Evolutionary conservation across 2,888 invertebrate genomes (phyloP), one percentile per base, ranked within the genome.

Genomic region (Diachrysia chrysitis): DNA sequence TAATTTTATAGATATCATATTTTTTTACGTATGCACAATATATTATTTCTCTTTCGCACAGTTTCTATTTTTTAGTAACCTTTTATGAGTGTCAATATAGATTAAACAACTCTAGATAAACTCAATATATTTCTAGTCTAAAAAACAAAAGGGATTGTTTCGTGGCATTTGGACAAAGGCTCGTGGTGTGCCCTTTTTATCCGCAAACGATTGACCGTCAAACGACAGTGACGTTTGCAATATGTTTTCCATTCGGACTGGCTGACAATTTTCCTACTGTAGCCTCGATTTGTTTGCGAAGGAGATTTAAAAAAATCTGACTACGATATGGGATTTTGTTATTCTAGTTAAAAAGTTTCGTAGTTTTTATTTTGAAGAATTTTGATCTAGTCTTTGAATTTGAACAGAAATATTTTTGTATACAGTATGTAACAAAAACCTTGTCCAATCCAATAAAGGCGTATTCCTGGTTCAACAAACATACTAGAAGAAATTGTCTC

Each of bases 131-230:
- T 7, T 42, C n/a, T 1, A 12, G 48, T 51, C 19, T 19, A 51
- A 19, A n/a, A 51, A 51, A 51, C 19, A 51, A 51, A 51, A 51
- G 48, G 21, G 21, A 10, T 51, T 51, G 48, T 51, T 19, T 48
- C 48, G 12, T 5, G 21, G 12, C 19, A 21, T 19, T 51, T 12
- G 21, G 48, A 21, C 19, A 51, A 51, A 51, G 48, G 48, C 46
- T 7, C 17, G 48, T 0, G 10, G 48, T 14, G 14, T 0, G 7
- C 25, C 17, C 17, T 42, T 51, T 63, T 16, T 10, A 53, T 23
- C 58, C 35, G 25, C 55, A 19, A 46, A 35, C 58, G 62, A 63
- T 69, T 59, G 62, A 56, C 66, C 51, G 51, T 59, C 66, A 53
- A 59, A 56, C 65, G 58, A 63, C 55, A 56, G 35, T 59, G 55